Conservation (phyloP, 2,113 vertebrate genomes). For the Ciconia boyciana region DNA sequence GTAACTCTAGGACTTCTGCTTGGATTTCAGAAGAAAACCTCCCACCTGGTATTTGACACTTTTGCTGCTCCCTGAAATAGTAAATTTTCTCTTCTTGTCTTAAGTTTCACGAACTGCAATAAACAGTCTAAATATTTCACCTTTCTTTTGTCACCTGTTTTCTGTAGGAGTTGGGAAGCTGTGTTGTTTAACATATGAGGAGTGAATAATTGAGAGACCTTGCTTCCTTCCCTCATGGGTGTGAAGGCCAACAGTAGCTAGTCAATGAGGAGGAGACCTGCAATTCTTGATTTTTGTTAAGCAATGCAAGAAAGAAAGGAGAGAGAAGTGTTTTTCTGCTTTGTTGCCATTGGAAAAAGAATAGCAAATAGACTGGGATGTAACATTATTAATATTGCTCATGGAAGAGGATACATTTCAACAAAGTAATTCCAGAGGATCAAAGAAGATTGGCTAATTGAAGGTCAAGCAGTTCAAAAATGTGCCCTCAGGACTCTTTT, state of each 20-base stretch:
- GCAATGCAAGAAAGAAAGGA: background rate
- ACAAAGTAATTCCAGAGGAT: background rate
- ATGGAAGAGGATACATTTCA: background rate
- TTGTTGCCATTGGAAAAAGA: background rate
- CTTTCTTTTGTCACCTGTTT: background rate
- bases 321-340: background rate
- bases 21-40: background rate
- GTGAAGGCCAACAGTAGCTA: background rate
- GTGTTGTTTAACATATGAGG: background rate
- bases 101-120: background rate
- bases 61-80: background rate
- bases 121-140: background rate
- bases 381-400: background rate
- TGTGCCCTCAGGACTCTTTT: background rate
- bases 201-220: background rate
- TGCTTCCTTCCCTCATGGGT: background rate
- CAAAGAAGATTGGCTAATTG: background rate
- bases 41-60: background rate
- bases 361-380: background rate
- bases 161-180: background rate
- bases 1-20: background rate
- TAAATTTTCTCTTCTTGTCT: background rate
- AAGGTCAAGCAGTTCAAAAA: background rate
- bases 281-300: background rate
- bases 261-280: background rate